phyloP scores from a whole-genome alignment of 2,797 vertebrate species.

The Vireo griseus region DNA sequence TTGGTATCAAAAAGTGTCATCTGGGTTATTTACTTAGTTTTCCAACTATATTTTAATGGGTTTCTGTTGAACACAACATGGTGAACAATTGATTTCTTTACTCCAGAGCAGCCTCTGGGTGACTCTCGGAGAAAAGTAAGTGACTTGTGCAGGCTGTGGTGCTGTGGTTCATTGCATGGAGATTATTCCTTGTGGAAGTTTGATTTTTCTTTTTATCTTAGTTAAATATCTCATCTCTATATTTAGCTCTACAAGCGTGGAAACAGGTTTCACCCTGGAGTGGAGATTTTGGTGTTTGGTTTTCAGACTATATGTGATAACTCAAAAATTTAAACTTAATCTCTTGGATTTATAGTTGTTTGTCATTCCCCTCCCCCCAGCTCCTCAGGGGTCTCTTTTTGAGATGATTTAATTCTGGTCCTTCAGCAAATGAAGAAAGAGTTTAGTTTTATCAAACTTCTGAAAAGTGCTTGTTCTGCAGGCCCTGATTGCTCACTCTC shows the following conservation, averaged over 20 bases:
- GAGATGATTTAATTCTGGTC: background rate
- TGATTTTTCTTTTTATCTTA: conserved; percentile 59
- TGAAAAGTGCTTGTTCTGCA: background rate
- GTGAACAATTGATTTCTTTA: conserved; percentile 85
- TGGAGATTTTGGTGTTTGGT: conserved; percentile 52
- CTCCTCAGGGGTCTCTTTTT: background rate
- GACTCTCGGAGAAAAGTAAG: conserved; percentile 98
- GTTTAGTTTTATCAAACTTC: background rate
- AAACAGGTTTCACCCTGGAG: conserved; percentile 76
- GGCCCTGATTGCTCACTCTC: background rate
- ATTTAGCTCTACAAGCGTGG: conserved; percentile 57
- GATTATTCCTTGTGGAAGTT: conserved; percentile 67
- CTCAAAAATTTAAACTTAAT: background rate
- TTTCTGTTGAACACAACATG: conserved; percentile 64
- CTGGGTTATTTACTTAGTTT: conserved; percentile 3
- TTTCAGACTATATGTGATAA: background rate
- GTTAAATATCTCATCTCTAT: conserved; percentile 63
- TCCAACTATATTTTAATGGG: conserved; percentile 52
- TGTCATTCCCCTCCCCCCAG: background rate
- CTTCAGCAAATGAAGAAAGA: background rate
- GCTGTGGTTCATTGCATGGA: conserved; percentile 87
- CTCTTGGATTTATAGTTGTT: background rate
- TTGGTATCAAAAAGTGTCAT: background rate
- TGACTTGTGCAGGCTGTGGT: conserved; percentile 73
- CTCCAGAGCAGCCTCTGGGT: conserved; percentile 97